Evolutionary conservation across 2,888 invertebrate genomes (phyloP), one percentile per base, ranked within the genome.

Genomic region (Drosophila buzzatii): DNA sequence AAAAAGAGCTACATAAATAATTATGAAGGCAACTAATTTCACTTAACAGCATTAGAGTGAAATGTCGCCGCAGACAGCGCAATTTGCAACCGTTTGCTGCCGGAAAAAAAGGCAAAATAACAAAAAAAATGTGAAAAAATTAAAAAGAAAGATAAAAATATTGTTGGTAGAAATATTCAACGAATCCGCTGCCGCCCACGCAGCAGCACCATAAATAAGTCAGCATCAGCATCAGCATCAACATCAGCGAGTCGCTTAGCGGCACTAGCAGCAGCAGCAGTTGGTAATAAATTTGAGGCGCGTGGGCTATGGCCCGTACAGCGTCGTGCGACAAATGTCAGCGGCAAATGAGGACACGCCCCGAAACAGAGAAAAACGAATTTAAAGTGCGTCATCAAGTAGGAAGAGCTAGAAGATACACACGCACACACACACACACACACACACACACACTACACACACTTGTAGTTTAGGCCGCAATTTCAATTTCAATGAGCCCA

Each of bases 51-150:
- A 51, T 51, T 51, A 51, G 51, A 51, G 51, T 51, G 33, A 51
- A 51, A 51, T 51, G 51, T 35, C 51, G 51, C 35, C 33, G 51
- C 33, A 35, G 51, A 51, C 51, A 51, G 71, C 67, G 79, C 79
- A 81, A 84, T 89, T 86, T 86, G 89, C 85, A 89, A 86, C 85
- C 89, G 87, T 90, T 86, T 89, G 89, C 90, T 81, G 90, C 86
- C 81, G 83, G 85, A 86, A 87, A 70, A 58, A 55, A 45, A 10
- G 1, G 2, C 31, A 65, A 60, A 56, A 49, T 10, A 12, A 42
- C 57, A 59, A 61, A 68, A 55, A 63, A 39, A 39, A 9, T n/a
- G 52, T n/a, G 12, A 47, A 47, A 14, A 53, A 53, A 37, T 37
- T 37, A 51, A 51, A 33, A 51, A 51, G 51, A 51, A 20, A 51